Conservation (phyloP, 2,797 vertebrate genomes). For the Orientallactaga sibirica region DNA sequence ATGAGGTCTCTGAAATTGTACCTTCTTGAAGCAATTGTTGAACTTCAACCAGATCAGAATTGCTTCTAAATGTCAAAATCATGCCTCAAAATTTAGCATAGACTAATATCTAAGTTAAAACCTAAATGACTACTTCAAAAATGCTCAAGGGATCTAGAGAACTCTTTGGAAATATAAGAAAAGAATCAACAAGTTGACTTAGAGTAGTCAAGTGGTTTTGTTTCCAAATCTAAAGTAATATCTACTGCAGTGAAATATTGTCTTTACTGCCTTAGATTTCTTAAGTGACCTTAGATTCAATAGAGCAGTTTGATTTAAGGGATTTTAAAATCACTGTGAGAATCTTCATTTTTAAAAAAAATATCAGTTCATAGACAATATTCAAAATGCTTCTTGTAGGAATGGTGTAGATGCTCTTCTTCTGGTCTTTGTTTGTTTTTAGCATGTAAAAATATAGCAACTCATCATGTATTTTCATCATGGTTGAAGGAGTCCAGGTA, state of each 20-base stretch:
- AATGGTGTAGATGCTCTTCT: not conserved
- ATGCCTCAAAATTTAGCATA: conserved; percentile 19
- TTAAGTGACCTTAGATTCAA: conserved; percentile 15
- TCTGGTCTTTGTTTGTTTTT: not conserved
- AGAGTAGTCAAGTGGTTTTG: not conserved
- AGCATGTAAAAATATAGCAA: conserved; percentile 1
- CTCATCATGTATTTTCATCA: conserved; percentile 34
- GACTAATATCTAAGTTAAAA: not conserved
- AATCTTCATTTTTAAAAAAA: not conserved
- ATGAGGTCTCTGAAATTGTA: not conserved
- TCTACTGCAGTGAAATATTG: conserved; percentile 38
- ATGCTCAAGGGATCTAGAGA: not conserved
- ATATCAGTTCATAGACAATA: not conserved
- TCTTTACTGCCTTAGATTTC: not conserved
- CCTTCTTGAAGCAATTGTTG: not conserved
- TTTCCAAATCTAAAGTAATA: conserved; percentile 10
- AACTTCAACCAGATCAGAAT: not conserved
- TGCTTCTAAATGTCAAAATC: not conserved
- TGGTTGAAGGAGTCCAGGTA: not conserved
- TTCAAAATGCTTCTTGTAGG: not conserved
- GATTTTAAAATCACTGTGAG: not conserved
- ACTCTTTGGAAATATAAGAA: conserved; percentile 20
- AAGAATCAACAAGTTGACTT: not conserved
- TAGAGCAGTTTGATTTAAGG: conserved; percentile 27
- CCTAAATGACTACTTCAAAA: not conserved